A percentile compares a stretch with the other conserved stretches of the same genome.
These are phyloP conservation scores for Gila orcuttii DNA, from an alignment of 2,113 vertebrate species.

Conservation along the genomic window DNA sequence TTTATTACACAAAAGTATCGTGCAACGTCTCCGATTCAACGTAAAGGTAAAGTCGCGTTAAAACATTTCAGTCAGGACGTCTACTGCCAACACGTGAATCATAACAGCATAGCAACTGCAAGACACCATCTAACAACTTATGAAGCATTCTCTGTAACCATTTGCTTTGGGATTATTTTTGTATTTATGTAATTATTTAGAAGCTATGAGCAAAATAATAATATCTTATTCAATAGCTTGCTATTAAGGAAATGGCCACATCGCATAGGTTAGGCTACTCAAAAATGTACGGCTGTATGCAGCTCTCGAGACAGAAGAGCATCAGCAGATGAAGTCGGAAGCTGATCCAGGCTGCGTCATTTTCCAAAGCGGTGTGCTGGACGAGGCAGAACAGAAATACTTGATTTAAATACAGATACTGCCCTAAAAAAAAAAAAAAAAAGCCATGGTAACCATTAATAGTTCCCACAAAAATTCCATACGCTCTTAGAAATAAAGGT, in stretches of 20 bases:
- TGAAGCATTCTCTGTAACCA: not conserved
- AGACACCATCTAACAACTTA: conserved; percentile 21
- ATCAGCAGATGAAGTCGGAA: conserved; percentile 11
- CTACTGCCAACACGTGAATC: conserved; percentile 24
- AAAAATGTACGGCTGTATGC: not conserved
- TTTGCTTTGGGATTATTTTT: not conserved
- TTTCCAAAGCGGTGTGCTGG: conserved; percentile 10
- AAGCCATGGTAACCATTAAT: not conserved
- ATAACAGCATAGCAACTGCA: not conserved
- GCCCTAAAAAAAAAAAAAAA: not conserved
- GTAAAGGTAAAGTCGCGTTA: not conserved
- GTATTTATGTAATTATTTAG: not conserved
- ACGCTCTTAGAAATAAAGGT: not conserved
- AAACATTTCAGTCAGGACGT: not conserved
- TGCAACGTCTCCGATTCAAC: not conserved
- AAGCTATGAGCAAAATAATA: not conserved
- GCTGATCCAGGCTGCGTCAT: conserved; percentile 29
- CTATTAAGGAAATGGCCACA: not conserved
- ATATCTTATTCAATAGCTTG: not conserved
- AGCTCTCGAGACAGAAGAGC: conserved; percentile 1
- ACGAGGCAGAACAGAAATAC: not conserved
- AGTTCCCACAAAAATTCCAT: not conserved
- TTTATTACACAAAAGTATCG: not conserved
- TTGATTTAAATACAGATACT: not conserved
- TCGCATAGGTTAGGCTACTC: not conserved